Percentiles rank a stretch among this genome's conserved stretches.
These are phyloP conservation scores for Xenotilapia longispinis DNA, from an alignment of 2,113 vertebrate genomes.

Conservation along the genomic window DNA sequence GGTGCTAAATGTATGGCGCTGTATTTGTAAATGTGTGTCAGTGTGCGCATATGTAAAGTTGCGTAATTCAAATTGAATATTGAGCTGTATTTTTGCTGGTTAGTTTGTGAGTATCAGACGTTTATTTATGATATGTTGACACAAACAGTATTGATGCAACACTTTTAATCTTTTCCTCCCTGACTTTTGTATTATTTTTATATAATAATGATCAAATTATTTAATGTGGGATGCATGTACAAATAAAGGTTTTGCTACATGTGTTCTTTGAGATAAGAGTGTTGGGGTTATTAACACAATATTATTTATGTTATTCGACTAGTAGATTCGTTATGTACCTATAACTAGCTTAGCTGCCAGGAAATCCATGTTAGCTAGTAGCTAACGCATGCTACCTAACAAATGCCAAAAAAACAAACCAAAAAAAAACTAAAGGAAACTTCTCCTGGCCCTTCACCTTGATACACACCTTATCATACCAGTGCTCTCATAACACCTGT, in stretches of 20 bases:
- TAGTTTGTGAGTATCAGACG: not conserved
- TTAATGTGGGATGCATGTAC: not conserved
- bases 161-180: not conserved
- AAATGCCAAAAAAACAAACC: fast-evolving
- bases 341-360: not conserved
- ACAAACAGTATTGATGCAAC: not conserved
- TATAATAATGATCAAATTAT: not conserved
- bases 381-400: not conserved
- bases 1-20: conserved; percentile 9
- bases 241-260: too few species aligned
- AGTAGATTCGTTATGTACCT: not conserved
- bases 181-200: not conserved
- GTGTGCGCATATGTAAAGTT: not conserved
- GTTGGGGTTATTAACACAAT: not conserved
- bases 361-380: not conserved
- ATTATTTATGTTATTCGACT: not conserved
- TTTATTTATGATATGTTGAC: not conserved
- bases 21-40: not conserved
- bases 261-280: not conserved
- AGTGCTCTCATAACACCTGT: not conserved
- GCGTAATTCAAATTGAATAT: not conserved
- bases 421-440: not conserved
- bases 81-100: not conserved
- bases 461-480: conserved; percentile 17
- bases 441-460: not conserved